Conservation (phyloP, 2,888 invertebrate species). For the Eupithecia exiguata region DNA sequence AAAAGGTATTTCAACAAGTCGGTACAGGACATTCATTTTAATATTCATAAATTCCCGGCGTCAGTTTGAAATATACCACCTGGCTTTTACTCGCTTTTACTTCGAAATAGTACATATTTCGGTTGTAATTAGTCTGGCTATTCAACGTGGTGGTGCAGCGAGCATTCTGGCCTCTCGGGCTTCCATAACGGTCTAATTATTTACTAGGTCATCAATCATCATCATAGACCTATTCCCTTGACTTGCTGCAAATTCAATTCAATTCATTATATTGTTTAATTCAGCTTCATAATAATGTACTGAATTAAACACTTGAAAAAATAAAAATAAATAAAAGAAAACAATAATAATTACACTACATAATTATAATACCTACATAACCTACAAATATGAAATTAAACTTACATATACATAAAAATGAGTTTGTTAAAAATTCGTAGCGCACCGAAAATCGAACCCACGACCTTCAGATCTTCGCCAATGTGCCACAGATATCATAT, state of each 20-base stretch:
- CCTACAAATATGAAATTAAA: no score
- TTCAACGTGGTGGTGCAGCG: background rate
- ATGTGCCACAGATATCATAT: background rate
- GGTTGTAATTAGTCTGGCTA: constrained; percentile 1
- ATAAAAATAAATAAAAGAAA: no score
- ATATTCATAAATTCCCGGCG: background rate
- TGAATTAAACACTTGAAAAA: no score
- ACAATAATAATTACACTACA: no score
- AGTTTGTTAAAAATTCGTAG: background rate
- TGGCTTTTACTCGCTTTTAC: constrained; percentile 2
- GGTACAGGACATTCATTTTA: background rate
- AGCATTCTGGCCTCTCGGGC: constrained; percentile 2
- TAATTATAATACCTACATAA: no score
- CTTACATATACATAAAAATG: no score
- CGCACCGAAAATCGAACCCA: background rate
- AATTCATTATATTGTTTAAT: no score
- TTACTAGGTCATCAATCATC: constrained; percentile 2
- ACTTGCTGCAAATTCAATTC: background rate
- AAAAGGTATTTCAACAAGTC: background rate
- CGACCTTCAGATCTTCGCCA: background rate
- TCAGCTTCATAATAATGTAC: no score
- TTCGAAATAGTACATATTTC: constrained; percentile 1
- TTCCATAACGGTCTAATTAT: background rate
- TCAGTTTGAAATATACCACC: constrained; percentile 1
- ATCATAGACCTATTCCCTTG: background rate